Percentiles rank a stretch among this genome's conserved stretches.
phyloP scores from a whole-genome alignment of 2,888 invertebrate genomes.

The Hecatera dysodea region DNA sequence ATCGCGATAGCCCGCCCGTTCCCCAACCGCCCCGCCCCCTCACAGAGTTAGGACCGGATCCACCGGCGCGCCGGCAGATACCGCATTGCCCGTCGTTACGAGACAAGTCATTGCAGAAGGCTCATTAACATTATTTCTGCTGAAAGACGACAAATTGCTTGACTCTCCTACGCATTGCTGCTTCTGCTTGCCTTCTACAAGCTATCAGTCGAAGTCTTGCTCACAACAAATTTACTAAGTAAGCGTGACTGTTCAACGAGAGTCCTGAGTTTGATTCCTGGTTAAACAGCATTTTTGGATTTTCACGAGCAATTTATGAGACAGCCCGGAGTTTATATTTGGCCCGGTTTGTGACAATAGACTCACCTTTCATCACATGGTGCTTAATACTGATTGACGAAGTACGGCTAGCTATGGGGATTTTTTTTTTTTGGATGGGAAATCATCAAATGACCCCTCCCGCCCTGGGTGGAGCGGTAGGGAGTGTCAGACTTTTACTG shows the following conservation, averaged over 20 bases:
- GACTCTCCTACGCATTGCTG: neutral
- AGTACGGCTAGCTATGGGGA: neutral
- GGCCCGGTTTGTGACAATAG: no score
- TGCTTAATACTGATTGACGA: neutral
- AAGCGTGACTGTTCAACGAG: no score
- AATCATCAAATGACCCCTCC: no score
- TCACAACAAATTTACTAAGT: neutral
- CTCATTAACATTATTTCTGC: neutral
- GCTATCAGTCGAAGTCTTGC: no score
- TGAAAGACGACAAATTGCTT: neutral
- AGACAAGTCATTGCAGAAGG: constrained; percentile 5
- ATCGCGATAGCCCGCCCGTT: constrained; percentile 37
- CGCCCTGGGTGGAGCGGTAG: no score
- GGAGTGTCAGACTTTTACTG: no score
- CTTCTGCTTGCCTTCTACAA: neutral
- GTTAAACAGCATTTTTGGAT: no score
- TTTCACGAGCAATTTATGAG: no score
- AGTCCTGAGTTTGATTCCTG: no score
- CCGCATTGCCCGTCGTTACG: neutral
- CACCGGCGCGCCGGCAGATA: constrained; percentile 49
- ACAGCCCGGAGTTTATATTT: no score
- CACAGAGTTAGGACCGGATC: constrained; percentile 53
- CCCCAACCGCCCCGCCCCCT: constrained; percentile 48
- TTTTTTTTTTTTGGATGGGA: no score
- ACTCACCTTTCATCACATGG: no score